phyloP scores from a whole-genome alignment of 2,113 vertebrate species.

The Brachionichthys hirsutus region DNA sequence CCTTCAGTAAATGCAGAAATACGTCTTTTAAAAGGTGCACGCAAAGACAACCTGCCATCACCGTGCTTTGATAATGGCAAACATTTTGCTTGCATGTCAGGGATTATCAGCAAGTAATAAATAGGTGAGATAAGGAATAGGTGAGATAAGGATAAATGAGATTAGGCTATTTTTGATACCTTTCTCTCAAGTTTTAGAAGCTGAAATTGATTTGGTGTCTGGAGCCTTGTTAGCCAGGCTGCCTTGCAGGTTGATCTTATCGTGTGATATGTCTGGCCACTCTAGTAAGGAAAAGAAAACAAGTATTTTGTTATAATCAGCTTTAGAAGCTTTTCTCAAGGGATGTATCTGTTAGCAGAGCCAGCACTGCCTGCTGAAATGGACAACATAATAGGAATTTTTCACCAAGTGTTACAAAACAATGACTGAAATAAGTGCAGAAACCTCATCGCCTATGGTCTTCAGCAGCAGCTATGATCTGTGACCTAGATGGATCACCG shows the following conservation, averaged over 20 bases:
- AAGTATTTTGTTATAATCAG: constrained; percentile 33
- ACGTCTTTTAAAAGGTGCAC: constrained; percentile 4
- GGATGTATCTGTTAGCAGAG: constrained; percentile 26
- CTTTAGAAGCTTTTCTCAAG: constrained; percentile 36
- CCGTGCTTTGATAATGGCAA: constrained; percentile 44
- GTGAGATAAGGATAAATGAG: constrained; percentile 5
- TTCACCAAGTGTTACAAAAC: constrained; percentile 28
- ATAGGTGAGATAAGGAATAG: not conserved
- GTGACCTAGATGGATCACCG: constrained; percentile 18
- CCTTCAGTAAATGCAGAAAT: constrained; percentile 13
- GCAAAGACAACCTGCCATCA: constrained; percentile 20
- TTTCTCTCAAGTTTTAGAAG: constrained; percentile 29
- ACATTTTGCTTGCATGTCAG: constrained; percentile 31
- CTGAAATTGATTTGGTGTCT: constrained; percentile 15
- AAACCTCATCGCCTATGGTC: constrained; percentile 7
- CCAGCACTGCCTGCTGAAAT: constrained; percentile 17
- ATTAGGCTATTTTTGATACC: constrained; percentile 27
- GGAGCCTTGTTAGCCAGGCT: constrained; percentile 12
- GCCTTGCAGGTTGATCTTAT: constrained; percentile 36
- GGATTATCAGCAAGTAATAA: constrained; percentile 41
- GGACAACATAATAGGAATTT: constrained; percentile 25
- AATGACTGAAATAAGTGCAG: constrained; percentile 22
- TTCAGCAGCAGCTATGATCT: constrained; percentile 40
- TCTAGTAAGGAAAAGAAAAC: constrained; percentile 21
- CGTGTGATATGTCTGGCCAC: constrained; percentile 16